Evolutionary conservation across 2,113 vertebrate species (phyloP), one percentile per base, ranked within the genome.

Genomic region (Sisor rabdophorus): DNA sequence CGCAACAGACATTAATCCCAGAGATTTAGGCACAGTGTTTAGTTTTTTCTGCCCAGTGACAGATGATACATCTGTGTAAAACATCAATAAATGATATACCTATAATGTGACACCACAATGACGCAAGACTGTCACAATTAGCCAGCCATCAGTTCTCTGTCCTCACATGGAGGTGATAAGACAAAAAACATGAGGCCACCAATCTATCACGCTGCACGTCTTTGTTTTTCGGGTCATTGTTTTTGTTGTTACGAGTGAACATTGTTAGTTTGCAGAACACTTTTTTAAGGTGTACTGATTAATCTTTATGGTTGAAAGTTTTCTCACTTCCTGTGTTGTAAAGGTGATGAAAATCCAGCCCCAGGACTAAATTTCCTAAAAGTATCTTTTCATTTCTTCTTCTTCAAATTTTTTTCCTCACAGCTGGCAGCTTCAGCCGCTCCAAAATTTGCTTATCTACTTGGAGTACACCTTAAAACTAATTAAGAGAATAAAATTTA

Each of bases 21-120:
- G 22, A 7, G 12, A 68, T 50, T 68, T 44, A 7, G 24, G 24
- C 8, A 69, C 17, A 52, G 24, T 30, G 47, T 30, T 50, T 47
- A 22, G 36, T 22, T 67, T 68, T 1, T 22, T 26, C 30, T 24
- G 40, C 12, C 24, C 16, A 30, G 65, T 30, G 65, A 52, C 47
- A 69, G 24, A 52, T 1, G 24, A 69, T 52, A 69, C 9, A 8
- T 40, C 24, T 52, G 65, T 30, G 65, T 69, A 69, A 52, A 16
- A 52, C 47, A 69, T 69, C 16, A 69, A 69, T 69, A 69, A 69
- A 17, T 28, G 16, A 69, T 69, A 11, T 12, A 10, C 12, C 47
- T 69, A 47, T 50, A 69, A 69, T 28, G 47, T 52, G 47, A 69
- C 24, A 69, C 65, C 19, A 19, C 16, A 0, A 6, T 50, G 65